These are phyloP conservation scores for Macropus fuliginosus DNA, from an alignment of 2,797 vertebrate species.

Conservation along the genomic window DNA sequence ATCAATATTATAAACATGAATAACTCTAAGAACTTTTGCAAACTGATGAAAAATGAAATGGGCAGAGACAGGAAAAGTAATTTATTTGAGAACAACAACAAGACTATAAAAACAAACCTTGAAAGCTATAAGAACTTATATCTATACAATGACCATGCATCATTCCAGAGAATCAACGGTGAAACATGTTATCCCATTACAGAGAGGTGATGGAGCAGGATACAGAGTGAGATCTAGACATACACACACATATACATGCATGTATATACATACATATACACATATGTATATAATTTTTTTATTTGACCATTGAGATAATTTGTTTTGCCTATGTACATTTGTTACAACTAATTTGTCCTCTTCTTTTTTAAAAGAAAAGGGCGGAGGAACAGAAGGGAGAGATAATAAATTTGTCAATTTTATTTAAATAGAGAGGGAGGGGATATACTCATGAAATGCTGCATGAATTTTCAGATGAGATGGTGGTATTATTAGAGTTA, in stretches of 20 bases:
- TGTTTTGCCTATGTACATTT: not conserved
- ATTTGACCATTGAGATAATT: not conserved
- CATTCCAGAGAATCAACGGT: not conserved
- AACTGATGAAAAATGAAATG: not conserved
- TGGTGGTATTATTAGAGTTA: not conserved
- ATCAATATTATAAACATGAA: not conserved
- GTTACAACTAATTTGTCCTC: not conserved
- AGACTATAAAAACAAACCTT: not conserved
- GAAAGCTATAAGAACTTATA: too few species aligned
- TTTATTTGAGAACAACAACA: not conserved
- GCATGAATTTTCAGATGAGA: not conserved
- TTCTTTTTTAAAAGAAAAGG: not conserved
- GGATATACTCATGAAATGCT: not conserved
- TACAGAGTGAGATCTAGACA: not conserved
- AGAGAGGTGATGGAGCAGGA: not conserved
- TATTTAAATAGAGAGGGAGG: not conserved
- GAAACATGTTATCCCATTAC: not conserved
- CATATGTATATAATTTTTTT: not conserved
- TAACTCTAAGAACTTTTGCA: not conserved
- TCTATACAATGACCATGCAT: not conserved
- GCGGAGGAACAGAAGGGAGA: not conserved
- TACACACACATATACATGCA: rapidly evolving
- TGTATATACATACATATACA: not conserved
- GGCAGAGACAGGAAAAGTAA: not conserved
- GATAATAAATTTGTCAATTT: not conserved